Evolutionary conservation across 1,140 invertebrate species (phyloP), one percentile per base, ranked within the genome.

Genomic region (Chrysomallon squamiferum): DNA sequence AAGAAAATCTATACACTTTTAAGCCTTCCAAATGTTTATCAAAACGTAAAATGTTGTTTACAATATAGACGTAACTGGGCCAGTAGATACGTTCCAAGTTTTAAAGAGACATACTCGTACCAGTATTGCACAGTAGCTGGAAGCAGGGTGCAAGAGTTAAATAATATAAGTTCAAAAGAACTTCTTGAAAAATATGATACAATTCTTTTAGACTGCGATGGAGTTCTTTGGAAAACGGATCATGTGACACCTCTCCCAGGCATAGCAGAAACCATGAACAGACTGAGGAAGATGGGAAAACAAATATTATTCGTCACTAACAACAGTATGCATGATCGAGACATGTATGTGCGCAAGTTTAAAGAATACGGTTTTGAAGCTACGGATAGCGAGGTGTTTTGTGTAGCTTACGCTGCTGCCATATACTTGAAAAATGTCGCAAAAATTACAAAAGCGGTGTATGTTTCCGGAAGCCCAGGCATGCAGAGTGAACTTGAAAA

Each of bases 401-500:
- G 73, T 11, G 68, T 76, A 6, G 70, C 64, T 3, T 76, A 78
- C 64, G 71, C 70, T 5, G 57, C 73, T 1, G 79, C 79, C 2
- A 30, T 78, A 2, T 79, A 77, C 62, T 47, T 81, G 32, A 74
- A 72, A 66, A 66, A 71, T 18, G 64, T 78, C 35, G 47, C 67
- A 5, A 69, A 71, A 27, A 45, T 76, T 18, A 49, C 43, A 0
- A 72, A 72, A 13, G 56, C 57, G 2, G 71, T 78, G 20, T 81
- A 81, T 54, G 29, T 77, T 15, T 65, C 78, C 25, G 84, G 84
- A 2, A 71, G 71, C 52, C 72, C 74, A 57, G 86, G 84, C 0
- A 75, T 87, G 62, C 67, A 73, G 20, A 74, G 81, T 45, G 86
- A 87, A 70, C 66, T 87, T 50, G 71, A 75, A 41, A 62, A 82